Evolutionary conservation across 2,113 vertebrate genomes (phyloP).

Genomic region (Chionodraco myersi): DNA sequence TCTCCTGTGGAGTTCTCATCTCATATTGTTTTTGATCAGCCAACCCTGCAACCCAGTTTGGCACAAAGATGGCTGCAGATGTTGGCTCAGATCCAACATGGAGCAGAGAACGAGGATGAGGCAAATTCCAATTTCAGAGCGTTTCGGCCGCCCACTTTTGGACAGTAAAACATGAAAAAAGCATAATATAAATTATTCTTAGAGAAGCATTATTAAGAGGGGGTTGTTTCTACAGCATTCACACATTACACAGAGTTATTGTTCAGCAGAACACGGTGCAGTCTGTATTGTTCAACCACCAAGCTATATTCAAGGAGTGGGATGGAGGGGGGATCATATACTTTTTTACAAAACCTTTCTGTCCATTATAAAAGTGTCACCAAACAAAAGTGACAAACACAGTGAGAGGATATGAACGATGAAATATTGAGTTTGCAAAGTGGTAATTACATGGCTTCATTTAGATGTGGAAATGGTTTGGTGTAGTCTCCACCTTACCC

Average conservation of each 20-base stretch:
- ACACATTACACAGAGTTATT: conserved; percentile 46
- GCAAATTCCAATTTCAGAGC: conserved; percentile 69
- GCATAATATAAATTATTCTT: conserved; percentile 45
- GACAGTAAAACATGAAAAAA: conserved; percentile 55
- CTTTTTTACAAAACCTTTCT: conserved; percentile 48
- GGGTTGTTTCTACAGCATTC: conserved; percentile 52
- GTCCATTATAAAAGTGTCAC: conserved; percentile 58
- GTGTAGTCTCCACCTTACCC: conserved; percentile 45
- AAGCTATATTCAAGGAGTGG: conserved; percentile 35
- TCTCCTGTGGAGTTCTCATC: conserved; percentile 68
- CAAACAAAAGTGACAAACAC: conserved; percentile 62
- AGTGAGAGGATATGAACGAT: conserved; percentile 55
- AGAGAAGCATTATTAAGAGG: conserved; percentile 40
- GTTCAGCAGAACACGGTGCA: conserved; percentile 46
- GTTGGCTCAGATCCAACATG: conserved; percentile 74
- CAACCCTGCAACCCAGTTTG: conserved; percentile 81
- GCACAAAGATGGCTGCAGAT: conserved; percentile 79
- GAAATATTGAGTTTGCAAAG: conserved; percentile 63
- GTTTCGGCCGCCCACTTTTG: conserved; percentile 59
- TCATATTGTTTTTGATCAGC: conserved; percentile 81
- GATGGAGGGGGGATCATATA: conserved; percentile 31
- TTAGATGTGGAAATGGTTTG: conserved; percentile 70
- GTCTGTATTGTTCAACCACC: conserved; percentile 41
- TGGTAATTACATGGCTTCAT: conserved; percentile 78
- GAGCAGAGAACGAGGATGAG: conserved; percentile 73